Percentiles rank a stretch among this genome's conserved stretches.
Conservation (phyloP, 1,140 invertebrate genomes). For the Lepidostoma basale region DNA sequence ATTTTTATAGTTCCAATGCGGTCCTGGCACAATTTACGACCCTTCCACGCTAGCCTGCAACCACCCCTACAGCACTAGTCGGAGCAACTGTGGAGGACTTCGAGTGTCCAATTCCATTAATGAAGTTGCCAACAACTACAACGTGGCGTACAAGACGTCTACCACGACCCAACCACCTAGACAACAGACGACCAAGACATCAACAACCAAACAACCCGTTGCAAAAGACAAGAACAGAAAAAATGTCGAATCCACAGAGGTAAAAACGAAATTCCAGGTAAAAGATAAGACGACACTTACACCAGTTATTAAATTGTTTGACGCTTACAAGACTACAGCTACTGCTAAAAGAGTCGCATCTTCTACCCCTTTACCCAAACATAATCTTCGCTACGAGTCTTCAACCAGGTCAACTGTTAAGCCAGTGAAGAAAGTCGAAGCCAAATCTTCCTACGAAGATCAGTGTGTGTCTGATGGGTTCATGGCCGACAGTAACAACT, state of each 20-base stretch:
- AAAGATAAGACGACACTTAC: too few relatives aligned
- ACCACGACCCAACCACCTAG: conserved; percentile 24
- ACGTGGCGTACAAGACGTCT: conserved; percentile 1
- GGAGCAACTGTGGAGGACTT: conserved; percentile 60
- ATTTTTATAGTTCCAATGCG: conserved; percentile 71
- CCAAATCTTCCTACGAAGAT: conserved; percentile 36
- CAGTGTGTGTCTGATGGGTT: conserved; percentile 64
- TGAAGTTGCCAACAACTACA: conserved; percentile 48
- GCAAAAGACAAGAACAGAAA: not conserved
- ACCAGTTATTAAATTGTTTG: too few relatives aligned
- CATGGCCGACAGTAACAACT: conserved; percentile 62
- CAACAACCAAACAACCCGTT: not conserved
- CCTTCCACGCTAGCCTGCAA: conserved; percentile 69
- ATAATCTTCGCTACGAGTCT: not conserved
- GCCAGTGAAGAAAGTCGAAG: conserved; percentile 23
- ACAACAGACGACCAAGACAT: conserved; percentile 16
- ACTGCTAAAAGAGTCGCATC: conserved; percentile 29
- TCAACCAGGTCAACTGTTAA: conserved; percentile 22
- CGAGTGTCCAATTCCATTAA: conserved; percentile 24
- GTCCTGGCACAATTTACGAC: conserved; percentile 74
- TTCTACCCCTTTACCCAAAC: conserved; percentile 45
- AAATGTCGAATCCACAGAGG: not conserved
- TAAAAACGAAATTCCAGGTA: not conserved
- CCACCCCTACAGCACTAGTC: conserved; percentile 66
- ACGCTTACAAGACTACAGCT: too few relatives aligned